Conservation (phyloP, 2,797 vertebrate genomes). For the Nasua narica region DNA sequence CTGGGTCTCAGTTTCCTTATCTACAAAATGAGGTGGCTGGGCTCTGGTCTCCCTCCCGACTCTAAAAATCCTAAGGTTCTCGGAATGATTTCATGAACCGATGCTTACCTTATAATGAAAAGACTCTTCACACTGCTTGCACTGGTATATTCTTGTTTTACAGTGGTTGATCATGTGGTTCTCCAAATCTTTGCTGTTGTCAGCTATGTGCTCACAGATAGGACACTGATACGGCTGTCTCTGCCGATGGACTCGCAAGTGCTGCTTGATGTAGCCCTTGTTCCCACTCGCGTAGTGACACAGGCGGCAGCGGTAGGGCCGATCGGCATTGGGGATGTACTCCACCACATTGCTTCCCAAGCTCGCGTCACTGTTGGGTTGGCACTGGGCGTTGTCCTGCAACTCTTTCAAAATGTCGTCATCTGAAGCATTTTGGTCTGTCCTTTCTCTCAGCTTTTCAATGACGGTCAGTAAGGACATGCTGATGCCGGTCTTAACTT, state of each 20-base stretch:
- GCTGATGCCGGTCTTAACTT: constrained; percentile 95
- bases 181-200: constrained; percentile 93
- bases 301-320: constrained; percentile 94
- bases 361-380: constrained; percentile 75
- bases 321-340: constrained; percentile 88
- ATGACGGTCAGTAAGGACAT: constrained; percentile 96
- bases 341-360: constrained; percentile 88
- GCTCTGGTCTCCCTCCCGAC: not conserved
- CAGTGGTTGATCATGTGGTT: constrained; percentile 98
- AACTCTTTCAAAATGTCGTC: constrained; percentile 97
- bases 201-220: constrained; percentile 95
- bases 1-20: not conserved
- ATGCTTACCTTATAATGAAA: constrained; percentile 95
- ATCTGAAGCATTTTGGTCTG: constrained; percentile 95
- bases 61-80: not conserved
- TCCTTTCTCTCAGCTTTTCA: constrained; percentile 94
- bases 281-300: constrained; percentile 96
- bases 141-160: constrained; percentile 93
- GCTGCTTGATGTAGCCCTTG: constrained; percentile 98
- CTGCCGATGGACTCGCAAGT: constrained; percentile 94
- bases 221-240: constrained; percentile 97
- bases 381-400: constrained; percentile 94
- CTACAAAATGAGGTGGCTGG: not conserved
- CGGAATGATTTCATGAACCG: not conserved
- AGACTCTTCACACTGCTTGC: constrained; percentile 91